Evolutionary conservation across 2,888 invertebrate species (phyloP), one percentile per base, ranked within the genome.

Genomic region (Drosophila setosimentum): DNA sequence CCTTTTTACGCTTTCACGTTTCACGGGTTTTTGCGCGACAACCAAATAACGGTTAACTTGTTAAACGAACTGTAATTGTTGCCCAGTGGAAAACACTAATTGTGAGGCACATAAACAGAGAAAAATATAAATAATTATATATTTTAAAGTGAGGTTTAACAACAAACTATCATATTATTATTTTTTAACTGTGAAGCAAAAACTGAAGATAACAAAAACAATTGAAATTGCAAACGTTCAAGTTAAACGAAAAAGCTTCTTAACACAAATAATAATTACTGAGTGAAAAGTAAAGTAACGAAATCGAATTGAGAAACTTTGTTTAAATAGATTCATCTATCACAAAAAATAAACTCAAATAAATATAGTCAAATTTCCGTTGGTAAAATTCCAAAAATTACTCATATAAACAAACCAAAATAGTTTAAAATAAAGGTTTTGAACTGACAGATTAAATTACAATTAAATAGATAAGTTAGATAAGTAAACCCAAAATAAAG

Each of bases 1-100:
- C 54, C 57, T 24, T 71, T 72, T 65, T 54, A 50, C 61, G 76
- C 64, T 64, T 45, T 61, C 42, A 55, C 68, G 68, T 59, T 64
- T 62, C 45, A 53, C 62, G 69, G 24, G 40, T 57, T n/a, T 63
- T 63, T 63, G 57, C 24, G 24, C 24, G 45, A 16, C 45, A 45
- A 16, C 13, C 45, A 24, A 16, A 24, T 16, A 45, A 16, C 24
- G 45, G 45, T 45, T 24, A 13, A 24, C 24, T 45, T 45, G 21
- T 8, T 24, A 16, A 45, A 24, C 24, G 24, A 45, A 16, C 45
- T 24, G 24, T 24, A 45, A 45, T 24, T 24, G 8, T 45, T 24
- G 24, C 45, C 16, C 16, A 45, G 8, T 11, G 42, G 21, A 21
- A 42, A 42, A 21, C 11, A 21, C 11, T 21, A 42, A 11, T 45